A percentile compares a stretch with the other conserved stretches of the same genome.
Conservation (phyloP, 2,888 invertebrate genomes). For the Ochlodes sylvanus region DNA sequence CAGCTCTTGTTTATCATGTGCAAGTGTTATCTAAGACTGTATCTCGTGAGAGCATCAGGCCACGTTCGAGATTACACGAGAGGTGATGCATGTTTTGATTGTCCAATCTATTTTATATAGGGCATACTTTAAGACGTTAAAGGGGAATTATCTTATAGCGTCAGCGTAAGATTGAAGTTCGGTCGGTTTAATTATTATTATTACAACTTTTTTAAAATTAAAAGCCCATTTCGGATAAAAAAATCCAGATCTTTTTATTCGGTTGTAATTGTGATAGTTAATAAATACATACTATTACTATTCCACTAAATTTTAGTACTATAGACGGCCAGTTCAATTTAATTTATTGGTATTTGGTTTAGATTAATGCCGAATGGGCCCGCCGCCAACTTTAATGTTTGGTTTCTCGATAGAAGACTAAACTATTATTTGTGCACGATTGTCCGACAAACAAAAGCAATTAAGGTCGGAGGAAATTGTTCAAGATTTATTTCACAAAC, state of each 20-base stretch:
- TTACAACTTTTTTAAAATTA: no score
- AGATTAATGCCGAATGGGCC: slow-evolving; percentile 2
- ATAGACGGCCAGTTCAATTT: background rate
- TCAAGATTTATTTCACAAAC: slow-evolving; percentile 29
- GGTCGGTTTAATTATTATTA: no score
- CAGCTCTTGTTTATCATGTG: slow-evolving; percentile 32
- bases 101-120: background rate
- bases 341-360: slow-evolving; percentile 5
- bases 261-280: no score
- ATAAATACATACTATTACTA: no score
- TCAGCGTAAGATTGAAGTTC: no score
- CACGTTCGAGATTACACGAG: slow-evolving; percentile 34
- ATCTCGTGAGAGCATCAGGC: slow-evolving; percentile 36
- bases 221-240: no score
- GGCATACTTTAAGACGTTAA: background rate
- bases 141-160: no score
- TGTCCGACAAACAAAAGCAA: slow-evolving; percentile 32
- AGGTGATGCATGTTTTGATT: slow-evolving; percentile 18
- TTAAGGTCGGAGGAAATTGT: slow-evolving; percentile 32
- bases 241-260: no score
- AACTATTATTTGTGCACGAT: slow-evolving; percentile 21
- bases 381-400: slow-evolving; percentile 1
- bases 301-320: background rate
- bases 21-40: slow-evolving; percentile 35
- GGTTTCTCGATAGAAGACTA: slow-evolving; percentile 7